Percentiles rank a stretch among this genome's conserved stretches.
These are phyloP conservation scores for Acanthurus leucopareius DNA, from an alignment of 2,797 vertebrate genomes.

Conservation along the genomic window DNA sequence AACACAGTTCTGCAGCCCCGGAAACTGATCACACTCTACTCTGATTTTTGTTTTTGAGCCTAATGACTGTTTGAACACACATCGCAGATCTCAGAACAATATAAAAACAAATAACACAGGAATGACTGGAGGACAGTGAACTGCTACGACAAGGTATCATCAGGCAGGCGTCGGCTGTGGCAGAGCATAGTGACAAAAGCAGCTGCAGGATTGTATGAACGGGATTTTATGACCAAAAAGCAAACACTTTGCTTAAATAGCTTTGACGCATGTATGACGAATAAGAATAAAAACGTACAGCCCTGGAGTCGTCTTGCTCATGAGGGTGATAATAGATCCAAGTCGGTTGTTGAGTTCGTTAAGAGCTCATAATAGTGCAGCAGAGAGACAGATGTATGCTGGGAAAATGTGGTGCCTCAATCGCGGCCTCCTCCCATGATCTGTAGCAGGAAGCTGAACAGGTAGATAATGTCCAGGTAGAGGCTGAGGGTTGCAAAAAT, in stretches of 20 bases:
- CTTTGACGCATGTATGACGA: background rate
- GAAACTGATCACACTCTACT: background rate
- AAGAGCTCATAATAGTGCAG: background rate
- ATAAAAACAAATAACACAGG: slow-evolving; percentile 12
- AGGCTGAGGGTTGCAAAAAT: slow-evolving; percentile 95
- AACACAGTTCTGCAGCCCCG: background rate
- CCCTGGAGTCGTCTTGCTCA: background rate
- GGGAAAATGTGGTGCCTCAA: slow-evolving; percentile 30
- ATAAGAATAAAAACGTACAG: background rate
- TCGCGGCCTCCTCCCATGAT: slow-evolving; percentile 86
- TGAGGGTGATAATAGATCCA: slow-evolving; percentile 1
- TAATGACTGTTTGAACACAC: slow-evolving; percentile 11
- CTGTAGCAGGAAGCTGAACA: slow-evolving; percentile 95
- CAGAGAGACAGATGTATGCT: background rate
- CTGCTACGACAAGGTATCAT: background rate
- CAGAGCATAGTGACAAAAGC: background rate
- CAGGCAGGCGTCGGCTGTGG: background rate
- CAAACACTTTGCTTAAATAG: background rate
- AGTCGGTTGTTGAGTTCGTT: background rate
- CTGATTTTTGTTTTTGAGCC: background rate
- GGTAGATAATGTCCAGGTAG: slow-evolving; percentile 95
- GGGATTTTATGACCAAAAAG: slow-evolving; percentile 12
- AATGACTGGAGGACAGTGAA: slow-evolving; percentile 7
- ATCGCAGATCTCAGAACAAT: background rate
- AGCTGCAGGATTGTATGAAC: slow-evolving; percentile 14